Percentiles rank a stretch among this genome's conserved stretches.
Conservation (phyloP, 2,797 vertebrate species). For the Anas bahamensis region DNA sequence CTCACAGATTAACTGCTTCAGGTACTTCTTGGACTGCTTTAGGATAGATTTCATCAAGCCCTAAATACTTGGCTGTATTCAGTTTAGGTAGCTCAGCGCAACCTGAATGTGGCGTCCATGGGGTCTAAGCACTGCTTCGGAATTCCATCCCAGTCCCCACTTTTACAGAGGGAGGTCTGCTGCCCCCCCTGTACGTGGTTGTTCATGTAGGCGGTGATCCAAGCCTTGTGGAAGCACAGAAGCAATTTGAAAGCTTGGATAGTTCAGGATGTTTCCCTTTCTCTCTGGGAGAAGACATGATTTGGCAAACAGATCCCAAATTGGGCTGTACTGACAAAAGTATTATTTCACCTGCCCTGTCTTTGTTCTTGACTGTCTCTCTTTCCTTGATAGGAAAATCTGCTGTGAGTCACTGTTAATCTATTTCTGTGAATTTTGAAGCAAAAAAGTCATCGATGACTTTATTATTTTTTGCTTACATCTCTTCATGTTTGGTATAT, state of each 20-base stretch:
- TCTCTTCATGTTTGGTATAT: neutral
- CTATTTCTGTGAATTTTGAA: neutral
- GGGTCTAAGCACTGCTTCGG: neutral
- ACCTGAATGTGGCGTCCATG: neutral
- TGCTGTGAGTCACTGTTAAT: neutral
- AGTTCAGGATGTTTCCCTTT: neutral
- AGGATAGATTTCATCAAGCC: neutral
- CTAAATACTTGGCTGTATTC: neutral
- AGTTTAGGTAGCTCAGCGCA: neutral
- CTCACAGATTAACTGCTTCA: neutral
- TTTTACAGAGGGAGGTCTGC: neutral
- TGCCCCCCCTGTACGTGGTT: neutral
- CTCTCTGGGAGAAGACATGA: neutral
- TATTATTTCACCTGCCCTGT: neutral
- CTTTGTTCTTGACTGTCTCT: slow-evolving; percentile 11
- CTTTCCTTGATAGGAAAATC: neutral
- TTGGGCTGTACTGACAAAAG: neutral
- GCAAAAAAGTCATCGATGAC: neutral
- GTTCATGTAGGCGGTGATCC: neutral
- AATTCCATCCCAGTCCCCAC: neutral
- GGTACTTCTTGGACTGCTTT: neutral
- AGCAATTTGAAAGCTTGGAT: neutral
- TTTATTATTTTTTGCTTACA: neutral
- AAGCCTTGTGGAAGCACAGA: neutral
- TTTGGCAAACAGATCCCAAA: neutral